Conservation (phyloP, 2,113 vertebrate genomes). For the Hippocampus zosterae region DNA sequence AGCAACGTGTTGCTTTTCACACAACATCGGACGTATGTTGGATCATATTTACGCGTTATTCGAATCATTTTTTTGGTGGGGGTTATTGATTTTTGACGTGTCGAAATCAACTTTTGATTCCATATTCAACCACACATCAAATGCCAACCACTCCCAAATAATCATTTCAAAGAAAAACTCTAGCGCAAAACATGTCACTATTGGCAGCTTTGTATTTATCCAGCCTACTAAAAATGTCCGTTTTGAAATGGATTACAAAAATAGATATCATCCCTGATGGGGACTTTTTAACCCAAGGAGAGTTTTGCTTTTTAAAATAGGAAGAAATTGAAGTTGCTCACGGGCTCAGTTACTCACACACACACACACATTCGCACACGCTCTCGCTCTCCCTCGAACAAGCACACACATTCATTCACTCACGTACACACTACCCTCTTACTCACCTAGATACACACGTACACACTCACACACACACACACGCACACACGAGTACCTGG, state of each 20-base stretch:
- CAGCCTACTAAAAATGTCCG: too few species aligned
- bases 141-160: background rate
- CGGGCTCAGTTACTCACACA: background rate
- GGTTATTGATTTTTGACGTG: too few species aligned
- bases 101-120: background rate
- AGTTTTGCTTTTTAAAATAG: too few species aligned
- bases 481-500: slow-evolving; percentile 9
- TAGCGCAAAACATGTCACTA: too few species aligned
- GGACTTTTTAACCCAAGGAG: too few species aligned
- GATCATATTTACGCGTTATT: background rate
- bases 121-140: background rate
- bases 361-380: background rate
- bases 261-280: too few species aligned
- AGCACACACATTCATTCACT: background rate
- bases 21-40: too few species aligned
- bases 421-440: slow-evolving; percentile 1
- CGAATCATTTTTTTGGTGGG: background rate
- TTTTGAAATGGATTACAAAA: too few species aligned
- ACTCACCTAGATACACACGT: slow-evolving; percentile 14
- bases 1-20: slow-evolving; percentile 17
- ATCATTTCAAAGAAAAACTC: too few species aligned
- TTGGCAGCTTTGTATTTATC: too few species aligned
- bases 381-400: background rate
- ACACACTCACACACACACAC: background rate
- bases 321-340: too few species aligned